These are phyloP conservation scores for Meloe dianella DNA, from an alignment of 2,888 invertebrate genomes.

Conservation along the genomic window DNA sequence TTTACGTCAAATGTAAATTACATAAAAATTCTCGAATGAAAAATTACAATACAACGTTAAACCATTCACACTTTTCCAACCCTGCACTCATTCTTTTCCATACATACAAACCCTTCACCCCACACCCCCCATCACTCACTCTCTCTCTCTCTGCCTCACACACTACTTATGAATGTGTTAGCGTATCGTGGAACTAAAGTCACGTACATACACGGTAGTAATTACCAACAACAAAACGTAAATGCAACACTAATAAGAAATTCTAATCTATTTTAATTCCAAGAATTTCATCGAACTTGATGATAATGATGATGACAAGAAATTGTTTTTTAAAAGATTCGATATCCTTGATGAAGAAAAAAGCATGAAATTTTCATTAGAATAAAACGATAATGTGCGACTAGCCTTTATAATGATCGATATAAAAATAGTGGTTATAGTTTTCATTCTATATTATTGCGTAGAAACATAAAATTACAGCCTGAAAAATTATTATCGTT, in stretches of 20 bases:
- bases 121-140: background rate
- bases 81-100: constrained; percentile 1
- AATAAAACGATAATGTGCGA: background rate
- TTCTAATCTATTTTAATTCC: background rate
- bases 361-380: background rate
- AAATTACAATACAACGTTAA: constrained; percentile 28
- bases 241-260: constrained; percentile 11
- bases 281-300: background rate
- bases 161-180: constrained; percentile 37
- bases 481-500: background rate
- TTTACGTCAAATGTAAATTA: constrained; percentile 29
- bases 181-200: constrained; percentile 26
- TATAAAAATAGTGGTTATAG: background rate
- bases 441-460: background rate
- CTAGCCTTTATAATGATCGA: background rate
- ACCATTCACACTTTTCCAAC: constrained; percentile 30
- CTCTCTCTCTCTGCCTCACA: background rate
- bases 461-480: background rate
- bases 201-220: constrained; percentile 34
- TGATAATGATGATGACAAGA: constrained; percentile 14
- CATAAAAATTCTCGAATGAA: constrained; percentile 28
- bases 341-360: background rate
- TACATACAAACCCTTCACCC: background rate
- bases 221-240: constrained; percentile 32
- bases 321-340: constrained; percentile 25